A percentile compares a stretch with the other conserved stretches of the same genome.
Evolutionary conservation across 2,113 vertebrate species (phyloP).

Genomic region (Myrmophylax atrothorax): DNA sequence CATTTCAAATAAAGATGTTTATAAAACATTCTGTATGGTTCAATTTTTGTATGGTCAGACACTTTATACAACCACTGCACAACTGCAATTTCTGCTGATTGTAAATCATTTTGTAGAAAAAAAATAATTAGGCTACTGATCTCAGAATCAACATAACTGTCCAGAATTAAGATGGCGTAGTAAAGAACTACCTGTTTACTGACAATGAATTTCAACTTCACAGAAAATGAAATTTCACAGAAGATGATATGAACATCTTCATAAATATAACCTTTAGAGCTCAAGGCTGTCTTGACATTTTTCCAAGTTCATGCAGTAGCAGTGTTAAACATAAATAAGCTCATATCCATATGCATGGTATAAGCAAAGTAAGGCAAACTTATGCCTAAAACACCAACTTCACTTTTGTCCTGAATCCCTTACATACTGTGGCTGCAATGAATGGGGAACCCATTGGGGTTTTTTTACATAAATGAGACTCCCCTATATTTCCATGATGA

Average conservation of each 20-base stretch:
- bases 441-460: background rate
- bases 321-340: background rate
- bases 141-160: background rate
- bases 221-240: background rate
- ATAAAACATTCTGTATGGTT: background rate
- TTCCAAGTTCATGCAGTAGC: background rate
- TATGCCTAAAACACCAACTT: background rate
- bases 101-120: background rate
- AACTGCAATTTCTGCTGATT: background rate
- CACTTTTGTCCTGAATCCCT: background rate
- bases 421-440: background rate
- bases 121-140: background rate
- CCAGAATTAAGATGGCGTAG: background rate
- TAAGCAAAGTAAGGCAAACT: background rate
- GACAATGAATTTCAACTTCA: background rate
- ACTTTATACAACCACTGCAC: background rate
- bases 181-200: background rate
- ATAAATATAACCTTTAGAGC: background rate
- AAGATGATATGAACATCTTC: background rate
- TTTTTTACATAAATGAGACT: background rate
- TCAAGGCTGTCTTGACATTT: background rate
- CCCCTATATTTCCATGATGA: background rate
- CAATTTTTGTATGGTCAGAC: background rate
- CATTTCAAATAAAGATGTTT: background rate
- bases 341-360: background rate